Base-by-base conservation (phyloP, 2,888 invertebrate genomes). In the Hemaris fuciformis region DNA sequence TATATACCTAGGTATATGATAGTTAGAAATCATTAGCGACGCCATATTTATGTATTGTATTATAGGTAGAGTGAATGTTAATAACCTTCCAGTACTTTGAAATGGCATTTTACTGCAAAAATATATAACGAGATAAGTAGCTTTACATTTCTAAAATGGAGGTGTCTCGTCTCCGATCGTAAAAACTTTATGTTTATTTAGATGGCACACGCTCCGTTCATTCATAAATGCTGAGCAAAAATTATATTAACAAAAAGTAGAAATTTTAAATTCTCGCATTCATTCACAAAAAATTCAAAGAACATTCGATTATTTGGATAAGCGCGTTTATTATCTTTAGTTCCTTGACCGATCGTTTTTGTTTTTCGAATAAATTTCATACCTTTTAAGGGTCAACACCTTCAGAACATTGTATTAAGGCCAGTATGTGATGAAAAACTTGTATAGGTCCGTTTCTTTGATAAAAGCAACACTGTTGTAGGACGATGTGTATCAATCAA, bases 111-210 rank as follows among this genome's bases (percentile, higher is more conserved):
- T 48, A 59, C 38, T 59, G 59, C 46, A 38, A 48, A 48, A 59
- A 61, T 61, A 61, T 34, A 61, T 22, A 61, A 57, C 45, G 15
- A 53, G 38, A 48, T 53, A 62, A 38, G 42, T 34, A 31, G 27
- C 38, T 48, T 58, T 48, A 48, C 25, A 53, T 59, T 62, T 59
- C 63, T 62, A 64, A 66, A 63, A 69, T 64, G 67, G 60, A 72
- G 66, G 65, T 66, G 68, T 67, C 66, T 72, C 65, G 69, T 58
- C 66, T 57, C n/a, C 15, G 48, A 25, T 70, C 70, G 63, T 72
- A 69, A 72, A 70, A 60, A 15, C 48, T 65, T 64, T 62, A 64
- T 64, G 56, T 61, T 57, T 57, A 61, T 61, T 57, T 22, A 61
- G 45, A 61, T 57, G 56, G 43, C 61, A 57, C 42, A 31, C 22